Conservation (phyloP, 1,140 invertebrate genomes). For the Platorchestia sp. region DNA sequence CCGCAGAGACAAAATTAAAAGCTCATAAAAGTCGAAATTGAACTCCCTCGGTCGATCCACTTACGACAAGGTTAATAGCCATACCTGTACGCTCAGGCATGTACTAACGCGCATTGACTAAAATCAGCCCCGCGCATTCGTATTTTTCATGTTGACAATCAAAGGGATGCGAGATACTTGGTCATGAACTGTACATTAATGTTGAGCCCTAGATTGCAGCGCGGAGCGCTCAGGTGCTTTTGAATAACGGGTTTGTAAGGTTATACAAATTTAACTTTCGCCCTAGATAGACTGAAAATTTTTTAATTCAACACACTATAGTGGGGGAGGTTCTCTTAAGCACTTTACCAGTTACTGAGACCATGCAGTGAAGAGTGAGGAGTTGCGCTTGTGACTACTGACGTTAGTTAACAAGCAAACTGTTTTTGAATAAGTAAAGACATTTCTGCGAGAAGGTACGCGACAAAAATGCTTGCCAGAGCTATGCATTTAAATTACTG, state of each 20-base stretch:
- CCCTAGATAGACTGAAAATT: neutral
- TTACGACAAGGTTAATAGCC: neutral
- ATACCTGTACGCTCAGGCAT: neutral
- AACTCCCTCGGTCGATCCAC: neutral
- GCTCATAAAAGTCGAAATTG: neutral
- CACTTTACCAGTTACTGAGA: neutral
- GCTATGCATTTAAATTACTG: too few species aligned
- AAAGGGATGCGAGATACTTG: neutral
- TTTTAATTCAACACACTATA: neutral
- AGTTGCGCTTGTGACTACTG: neutral
- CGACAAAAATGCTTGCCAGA: neutral
- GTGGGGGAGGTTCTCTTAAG: too few species aligned
- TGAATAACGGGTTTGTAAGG: neutral
- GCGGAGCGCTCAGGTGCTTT: neutral
- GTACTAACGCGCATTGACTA: neutral
- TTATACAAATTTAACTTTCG: neutral
- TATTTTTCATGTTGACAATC: neutral
- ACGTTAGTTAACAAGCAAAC: neutral
- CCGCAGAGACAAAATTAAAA: neutral
- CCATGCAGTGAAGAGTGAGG: neutral
- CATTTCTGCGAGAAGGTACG: neutral
- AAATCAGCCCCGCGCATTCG: neutral
- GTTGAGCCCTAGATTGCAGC: neutral
- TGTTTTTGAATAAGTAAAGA: neutral
- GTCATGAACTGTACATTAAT: too few species aligned